Conservation (phyloP, 2,797 vertebrate genomes). For the Eleutherodactylus coqui region DNA sequence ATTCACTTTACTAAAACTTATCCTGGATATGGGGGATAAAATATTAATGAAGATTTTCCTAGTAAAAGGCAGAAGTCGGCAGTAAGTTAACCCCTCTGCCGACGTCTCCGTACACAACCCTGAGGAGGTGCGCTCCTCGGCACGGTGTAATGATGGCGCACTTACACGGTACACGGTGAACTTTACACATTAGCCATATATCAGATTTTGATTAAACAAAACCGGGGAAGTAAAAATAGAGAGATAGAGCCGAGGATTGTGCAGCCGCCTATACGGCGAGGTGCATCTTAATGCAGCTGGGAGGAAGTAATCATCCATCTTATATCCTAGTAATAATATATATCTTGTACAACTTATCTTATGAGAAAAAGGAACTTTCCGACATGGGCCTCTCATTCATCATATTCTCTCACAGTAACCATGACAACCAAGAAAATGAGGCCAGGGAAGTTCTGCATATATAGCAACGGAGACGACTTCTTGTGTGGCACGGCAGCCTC, state of each 20-base stretch:
- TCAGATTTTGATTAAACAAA: slow-evolving; percentile 33
- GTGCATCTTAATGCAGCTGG: slow-evolving; percentile 7
- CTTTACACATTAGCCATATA: slow-evolving; percentile 14
- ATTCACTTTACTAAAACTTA: slow-evolving; percentile 17
- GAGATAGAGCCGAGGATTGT: neutral
- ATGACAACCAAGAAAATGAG: slow-evolving; percentile 59
- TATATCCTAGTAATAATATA: slow-evolving; percentile 50
- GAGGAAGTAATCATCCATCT: slow-evolving; percentile 44
- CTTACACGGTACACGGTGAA: neutral
- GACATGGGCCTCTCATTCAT: slow-evolving; percentile 46
- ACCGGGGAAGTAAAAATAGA: neutral
- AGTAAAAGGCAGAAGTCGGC: neutral
- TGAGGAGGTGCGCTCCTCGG: no score
- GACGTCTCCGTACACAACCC: no score
- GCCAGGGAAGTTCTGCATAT: slow-evolving; percentile 56
- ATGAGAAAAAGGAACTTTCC: slow-evolving; percentile 39
- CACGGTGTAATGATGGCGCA: neutral
- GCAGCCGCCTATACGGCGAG: neutral
- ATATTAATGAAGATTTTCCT: slow-evolving; percentile 40
- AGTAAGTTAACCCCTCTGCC: neutral
- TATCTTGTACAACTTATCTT: slow-evolving; percentile 58
- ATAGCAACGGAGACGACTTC: slow-evolving; percentile 7
- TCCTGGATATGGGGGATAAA: slow-evolving; percentile 56
- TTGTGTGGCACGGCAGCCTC: neutral
- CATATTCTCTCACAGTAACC: slow-evolving; percentile 49